Evolutionary conservation across 2,888 invertebrate species (phyloP).

Genomic region (Microctonus brassicae): DNA sequence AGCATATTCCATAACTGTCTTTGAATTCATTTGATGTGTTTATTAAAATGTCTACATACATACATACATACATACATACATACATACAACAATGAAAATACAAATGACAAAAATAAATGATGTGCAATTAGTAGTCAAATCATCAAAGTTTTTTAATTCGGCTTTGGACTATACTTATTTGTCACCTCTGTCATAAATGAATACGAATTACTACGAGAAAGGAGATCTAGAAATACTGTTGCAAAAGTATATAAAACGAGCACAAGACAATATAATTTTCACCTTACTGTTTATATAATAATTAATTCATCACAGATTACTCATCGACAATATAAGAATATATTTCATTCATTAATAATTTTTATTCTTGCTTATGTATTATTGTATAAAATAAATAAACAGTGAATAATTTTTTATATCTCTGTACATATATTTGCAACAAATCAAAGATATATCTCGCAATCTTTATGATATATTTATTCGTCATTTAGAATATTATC

Average conservation of each 20-base stretch:
- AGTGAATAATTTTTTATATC: background rate
- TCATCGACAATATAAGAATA: conserved; percentile 38
- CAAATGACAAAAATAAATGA: too few species aligned
- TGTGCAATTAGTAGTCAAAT: too few species aligned
- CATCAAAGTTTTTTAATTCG: too few species aligned
- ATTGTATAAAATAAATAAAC: too few species aligned
- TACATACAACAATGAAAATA: too few species aligned
- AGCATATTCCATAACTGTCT: too few species aligned
- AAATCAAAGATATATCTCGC: background rate
- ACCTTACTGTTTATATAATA: conserved; percentile 27
- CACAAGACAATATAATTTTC: conserved; percentile 7
- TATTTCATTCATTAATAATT: too few species aligned
- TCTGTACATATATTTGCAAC: conserved; percentile 1
- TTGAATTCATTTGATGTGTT: too few species aligned
- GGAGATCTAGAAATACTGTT: background rate
- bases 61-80: too few species aligned
- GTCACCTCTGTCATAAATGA: background rate
- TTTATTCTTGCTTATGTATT: background rate
- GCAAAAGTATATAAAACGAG: background rate
- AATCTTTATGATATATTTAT: background rate
- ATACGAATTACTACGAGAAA: conserved; percentile 17
- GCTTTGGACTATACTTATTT: background rate
- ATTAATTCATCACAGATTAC: conserved; percentile 40
- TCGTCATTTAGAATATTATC: background rate
- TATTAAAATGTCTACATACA: too few species aligned